Evolutionary conservation across 2,888 invertebrate genomes (phyloP).

Genomic region (Oscheius sp.): DNA sequence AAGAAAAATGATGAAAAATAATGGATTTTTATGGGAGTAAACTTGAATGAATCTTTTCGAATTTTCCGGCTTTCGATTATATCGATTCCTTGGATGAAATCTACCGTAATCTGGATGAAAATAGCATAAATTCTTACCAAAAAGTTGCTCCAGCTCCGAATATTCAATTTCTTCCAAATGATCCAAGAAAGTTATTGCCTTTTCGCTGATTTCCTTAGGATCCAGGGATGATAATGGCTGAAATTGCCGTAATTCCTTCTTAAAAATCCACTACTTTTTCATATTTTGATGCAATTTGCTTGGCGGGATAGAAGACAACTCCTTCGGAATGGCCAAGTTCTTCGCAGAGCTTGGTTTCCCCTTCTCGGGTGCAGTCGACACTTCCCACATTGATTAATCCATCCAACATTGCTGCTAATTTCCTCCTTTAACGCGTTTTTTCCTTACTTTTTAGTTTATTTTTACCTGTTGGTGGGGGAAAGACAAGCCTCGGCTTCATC

Average conservation of each 20-base stretch:
- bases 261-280: conserved; percentile 71
- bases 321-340: conserved; percentile 73
- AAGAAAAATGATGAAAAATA: not conserved
- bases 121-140: conserved; percentile 37
- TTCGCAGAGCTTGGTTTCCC: conserved; percentile 76
- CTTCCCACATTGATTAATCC: conserved; percentile 77
- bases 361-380: conserved; percentile 76
- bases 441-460: not conserved
- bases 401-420: conserved; percentile 82
- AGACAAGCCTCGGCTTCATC: conserved; percentile 63
- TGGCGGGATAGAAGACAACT: conserved; percentile 74
- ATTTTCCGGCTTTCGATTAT: too few relatives aligned
- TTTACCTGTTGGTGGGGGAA: conserved; percentile 44
- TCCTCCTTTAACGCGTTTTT: conserved; percentile 74
- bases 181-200: conserved; percentile 79
- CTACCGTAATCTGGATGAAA: too few relatives aligned
- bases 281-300: conserved; percentile 52
- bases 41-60: not conserved
- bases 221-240: conserved; percentile 72
- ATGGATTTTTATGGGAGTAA: conserved; percentile 31
- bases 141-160: conserved; percentile 77
- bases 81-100: too few relatives aligned
- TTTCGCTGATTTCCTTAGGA: conserved; percentile 78
- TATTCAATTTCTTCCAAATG: conserved; percentile 78
- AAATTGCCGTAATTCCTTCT: too few relatives aligned